Base-by-base conservation (phyloP, 2,888 invertebrate genomes). In the Lacanobia wlatinum region DNA sequence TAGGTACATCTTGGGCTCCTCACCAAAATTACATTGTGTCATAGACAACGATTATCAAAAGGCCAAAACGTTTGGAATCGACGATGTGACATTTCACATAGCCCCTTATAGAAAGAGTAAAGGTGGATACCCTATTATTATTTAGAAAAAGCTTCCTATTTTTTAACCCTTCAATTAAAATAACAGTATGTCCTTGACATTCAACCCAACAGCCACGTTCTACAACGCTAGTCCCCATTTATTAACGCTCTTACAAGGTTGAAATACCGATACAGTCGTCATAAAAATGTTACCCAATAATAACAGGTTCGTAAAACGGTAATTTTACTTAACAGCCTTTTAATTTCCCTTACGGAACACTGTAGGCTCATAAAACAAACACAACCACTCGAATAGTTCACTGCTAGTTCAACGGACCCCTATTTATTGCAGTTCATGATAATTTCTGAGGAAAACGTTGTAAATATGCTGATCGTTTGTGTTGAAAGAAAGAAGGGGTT, bases 261-360 rank as follows among this genome's bases (percentile, higher is more conserved):
- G 18, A 70, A 70, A 78, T 68, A 60, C 61, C 64, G 65, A 68
- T 48, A 68, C 59, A 16, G 38, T 23, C 46, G n/a, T 43, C 66
- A 70, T 83, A 83, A 82, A 79, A 78, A 70, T 58, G 64, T 77
- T 75, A 55, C 58, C 58, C 72, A 80, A 75, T 83, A 83, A 82
- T 78, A 81, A 82, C 70, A 71, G 70, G 73, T 70, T 78, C 82
- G 79, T 88, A 87, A 86, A 88, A 80, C 75, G 77, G 85, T 80
- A 87, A 86, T 87, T 87, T 83, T 74, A 76, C 77, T 83, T 85
- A 84, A 87, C 78, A 83, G 79, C 84, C 77, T 78, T 84, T 87
- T 89, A 87, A 90, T 79, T 88, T 87, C 86, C 80, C 67, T 59
- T n/a, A 50, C 56, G 63, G 68, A 55, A 73, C 65, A 50, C 43